These are phyloP conservation scores for Malthinus seriepunctatus DNA, from an alignment of 2,888 invertebrate species.

Conservation along the genomic window DNA sequence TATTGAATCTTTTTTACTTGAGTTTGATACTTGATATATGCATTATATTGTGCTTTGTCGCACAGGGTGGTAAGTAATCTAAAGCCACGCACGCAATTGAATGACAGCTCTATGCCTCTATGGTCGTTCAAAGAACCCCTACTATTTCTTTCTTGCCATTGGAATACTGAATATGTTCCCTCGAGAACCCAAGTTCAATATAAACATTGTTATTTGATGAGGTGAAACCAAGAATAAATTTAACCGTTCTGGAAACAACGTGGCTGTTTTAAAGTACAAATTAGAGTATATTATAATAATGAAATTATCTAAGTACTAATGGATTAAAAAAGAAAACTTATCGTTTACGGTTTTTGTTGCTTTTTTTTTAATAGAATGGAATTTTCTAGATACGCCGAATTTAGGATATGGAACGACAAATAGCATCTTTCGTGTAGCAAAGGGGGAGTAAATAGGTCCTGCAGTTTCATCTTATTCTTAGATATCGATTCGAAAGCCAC, in stretches of 20 bases:
- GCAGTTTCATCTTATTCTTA: slow-evolving; percentile 18
- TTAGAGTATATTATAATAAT: not conserved
- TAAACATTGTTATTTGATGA: slow-evolving; percentile 22
- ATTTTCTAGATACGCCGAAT: slow-evolving; percentile 7
- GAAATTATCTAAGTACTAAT: not conserved
- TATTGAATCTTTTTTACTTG: too few relatives aligned
- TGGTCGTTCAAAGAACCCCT: slow-evolving; percentile 23
- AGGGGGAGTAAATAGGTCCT: slow-evolving; percentile 20
- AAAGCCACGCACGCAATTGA: slow-evolving; percentile 27
- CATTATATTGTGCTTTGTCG: slow-evolving; percentile 18
- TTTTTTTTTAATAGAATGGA: not conserved
- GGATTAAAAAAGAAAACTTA: not conserved
- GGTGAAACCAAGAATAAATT: slow-evolving; percentile 14
- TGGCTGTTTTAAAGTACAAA: not conserved
- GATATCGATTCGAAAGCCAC: slow-evolving; percentile 25
- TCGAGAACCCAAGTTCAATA: slow-evolving; percentile 20
- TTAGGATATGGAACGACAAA: slow-evolving; percentile 18
- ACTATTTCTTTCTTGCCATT: slow-evolving; percentile 19
- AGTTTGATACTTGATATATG: not conserved
- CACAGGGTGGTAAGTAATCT: slow-evolving; percentile 29
- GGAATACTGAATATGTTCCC: slow-evolving; percentile 20
- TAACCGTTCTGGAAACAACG: not conserved
- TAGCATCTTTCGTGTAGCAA: slow-evolving; percentile 19
- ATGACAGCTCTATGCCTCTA: slow-evolving; percentile 24
- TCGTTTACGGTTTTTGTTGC: not conserved